Evolutionary conservation across 2,797 vertebrate species (phyloP), one percentile per base, ranked within the genome.

Genomic region (Betta splendens): DNA sequence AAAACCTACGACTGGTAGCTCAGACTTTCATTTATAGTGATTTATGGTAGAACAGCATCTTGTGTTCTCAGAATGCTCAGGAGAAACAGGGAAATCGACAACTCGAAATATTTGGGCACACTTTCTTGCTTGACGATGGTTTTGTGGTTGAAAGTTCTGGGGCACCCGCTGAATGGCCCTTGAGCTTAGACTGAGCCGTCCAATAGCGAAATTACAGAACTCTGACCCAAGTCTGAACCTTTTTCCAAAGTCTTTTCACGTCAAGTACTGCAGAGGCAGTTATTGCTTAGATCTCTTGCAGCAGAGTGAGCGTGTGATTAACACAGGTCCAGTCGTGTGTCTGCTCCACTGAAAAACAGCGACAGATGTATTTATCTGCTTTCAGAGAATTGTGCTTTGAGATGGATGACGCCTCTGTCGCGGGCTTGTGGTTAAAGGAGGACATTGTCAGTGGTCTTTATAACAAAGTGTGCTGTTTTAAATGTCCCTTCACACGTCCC

Each of bases 361-460:
- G 59, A 71, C 64, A 53, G 75, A 69, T 71, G 70, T 76, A 69
- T 74, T 73, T 62, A 59, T 76, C 61, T 36, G 29, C 38, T 44
- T 61, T 79, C 33, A 36, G 33, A 36, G n/a, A 36, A 36, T 16
- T 9, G 54, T 64, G 74, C 68, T 13, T 56, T 61, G 52, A 81
- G 71, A 80, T 72, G 31, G 55, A 83, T 78, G 26, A 48, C 60
- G 63, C 61, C 72, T 63, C 55, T 73, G 53, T 64, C 39, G 17
- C 7, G 23, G 25, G 37, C 61, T 72, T 61, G 61, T 52, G 64
- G 61, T 57, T 17, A 16, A 53, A 53, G 22, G 26, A 44, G 62
- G 73, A 83, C 74, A 72, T 10, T 25, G 5, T 76, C 45, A 55
- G 55, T 40, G 33, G 50, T 40, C 56, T 82, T 79, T 84, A 61